phyloP scores from a whole-genome alignment of 1,140 invertebrate genomes.

The Aradophagus sp. region DNA sequence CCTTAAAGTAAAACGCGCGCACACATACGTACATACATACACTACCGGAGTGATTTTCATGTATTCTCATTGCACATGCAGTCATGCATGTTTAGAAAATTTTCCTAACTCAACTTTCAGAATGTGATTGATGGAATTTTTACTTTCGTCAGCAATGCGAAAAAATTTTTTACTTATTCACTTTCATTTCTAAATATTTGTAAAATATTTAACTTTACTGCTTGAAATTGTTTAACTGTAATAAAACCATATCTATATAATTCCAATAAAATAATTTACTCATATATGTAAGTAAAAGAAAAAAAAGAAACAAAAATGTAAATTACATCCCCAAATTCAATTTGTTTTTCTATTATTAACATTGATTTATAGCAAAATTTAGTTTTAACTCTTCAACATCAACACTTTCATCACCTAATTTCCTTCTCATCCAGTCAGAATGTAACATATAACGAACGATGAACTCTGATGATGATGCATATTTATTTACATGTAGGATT shows the following conservation, averaged over 20 bases:
- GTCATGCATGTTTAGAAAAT: conserved; percentile 64
- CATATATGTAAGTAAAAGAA: no score
- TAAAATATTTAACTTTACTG: no score
- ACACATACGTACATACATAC: conserved; percentile 57
- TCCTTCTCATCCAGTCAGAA: conserved; percentile 12
- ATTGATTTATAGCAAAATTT: no score
- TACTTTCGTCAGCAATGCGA: conserved; percentile 7
- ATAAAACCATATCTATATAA: no score
- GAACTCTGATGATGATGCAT: conserved; percentile 26
- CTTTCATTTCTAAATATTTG: no score
- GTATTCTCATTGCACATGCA: conserved; percentile 67
- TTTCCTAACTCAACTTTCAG: conserved; percentile 29
- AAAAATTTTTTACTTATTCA: conserved; percentile 16
- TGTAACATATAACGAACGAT: conserved; percentile 34
- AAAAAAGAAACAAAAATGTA: no score
- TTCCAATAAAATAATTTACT: no score
- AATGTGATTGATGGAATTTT: conserved; percentile 15
- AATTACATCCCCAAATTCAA: no score
- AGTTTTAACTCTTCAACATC: no score
- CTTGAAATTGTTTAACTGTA: no score
- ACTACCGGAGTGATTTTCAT: conserved; percentile 61
- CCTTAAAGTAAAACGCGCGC: conserved; percentile 51
- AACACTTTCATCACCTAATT: no score
- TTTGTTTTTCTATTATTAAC: no score
- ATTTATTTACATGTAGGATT: conserved; percentile 27